Conservation (phyloP, 2,888 invertebrate genomes). For the Rhabditoides inermis region DNA sequence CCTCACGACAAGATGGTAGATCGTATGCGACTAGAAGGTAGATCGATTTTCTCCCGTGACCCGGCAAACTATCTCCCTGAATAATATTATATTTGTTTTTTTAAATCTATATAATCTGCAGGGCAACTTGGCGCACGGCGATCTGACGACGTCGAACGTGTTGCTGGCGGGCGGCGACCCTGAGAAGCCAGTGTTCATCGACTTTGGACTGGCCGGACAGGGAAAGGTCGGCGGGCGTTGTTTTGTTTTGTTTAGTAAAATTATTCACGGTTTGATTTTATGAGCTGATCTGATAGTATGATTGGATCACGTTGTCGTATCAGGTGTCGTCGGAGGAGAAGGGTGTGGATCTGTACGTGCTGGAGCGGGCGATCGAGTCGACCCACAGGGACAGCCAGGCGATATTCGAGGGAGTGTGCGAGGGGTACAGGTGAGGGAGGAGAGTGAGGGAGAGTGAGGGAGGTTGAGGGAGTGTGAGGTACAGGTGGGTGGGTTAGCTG, state of each 20-base stretch:
- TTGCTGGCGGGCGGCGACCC: conserved; percentile 58
- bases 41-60: too few species aligned
- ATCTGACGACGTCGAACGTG: conserved; percentile 93
- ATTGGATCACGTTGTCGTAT: background rate
- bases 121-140: conserved; percentile 96
- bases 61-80: too few species aligned
- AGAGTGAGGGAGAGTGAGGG: too few species aligned
- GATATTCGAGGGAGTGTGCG: too few species aligned
- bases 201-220: conserved; percentile 78
- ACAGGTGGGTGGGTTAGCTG: too few species aligned
- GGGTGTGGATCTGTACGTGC: conserved; percentile 91
- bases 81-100: too few species aligned
- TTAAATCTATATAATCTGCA: too few species aligned
- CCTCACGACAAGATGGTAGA: too few species aligned
- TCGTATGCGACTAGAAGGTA: too few species aligned
- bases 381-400: conserved; percentile 18
- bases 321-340: conserved; percentile 72
- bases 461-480: too few species aligned
- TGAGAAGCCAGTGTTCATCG: conserved; percentile 71
- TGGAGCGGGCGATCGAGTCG: conserved; percentile 79
- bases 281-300: background rate
- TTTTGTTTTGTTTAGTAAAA: conserved; percentile 3
- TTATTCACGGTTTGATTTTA: background rate
- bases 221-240: conserved; percentile 32
- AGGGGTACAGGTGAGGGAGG: too few species aligned